A percentile compares a stretch with the other conserved stretches of the same genome.
Conservation (phyloP, 1,140 invertebrate species). For the Drosophila nikananu region DNA sequence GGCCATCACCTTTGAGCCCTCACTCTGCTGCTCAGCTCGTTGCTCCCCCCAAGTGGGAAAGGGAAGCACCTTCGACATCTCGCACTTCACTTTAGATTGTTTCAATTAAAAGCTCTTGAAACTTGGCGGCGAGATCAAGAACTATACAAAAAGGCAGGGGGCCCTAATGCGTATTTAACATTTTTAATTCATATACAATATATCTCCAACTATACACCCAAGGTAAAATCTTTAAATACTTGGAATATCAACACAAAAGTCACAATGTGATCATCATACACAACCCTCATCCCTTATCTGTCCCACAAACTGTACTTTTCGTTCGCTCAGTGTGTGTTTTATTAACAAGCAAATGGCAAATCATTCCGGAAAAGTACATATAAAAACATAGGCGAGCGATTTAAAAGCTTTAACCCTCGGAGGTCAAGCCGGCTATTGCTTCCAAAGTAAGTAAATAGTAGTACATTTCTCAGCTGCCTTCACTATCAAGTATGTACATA, state of each 20-base stretch:
- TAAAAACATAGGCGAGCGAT: not conserved
- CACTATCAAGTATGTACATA: not conserved
- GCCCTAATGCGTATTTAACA: not conserved
- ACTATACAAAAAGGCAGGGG: too few relatives aligned
- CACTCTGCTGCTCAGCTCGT: not conserved
- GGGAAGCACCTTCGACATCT: constrained; percentile 8
- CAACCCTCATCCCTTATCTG: constrained; percentile 12
- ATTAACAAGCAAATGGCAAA: constrained; percentile 21
- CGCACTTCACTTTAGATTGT: constrained; percentile 54
- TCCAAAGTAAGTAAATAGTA: constrained; percentile 3
- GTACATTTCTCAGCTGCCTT: not conserved
- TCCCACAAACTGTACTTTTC: constrained; percentile 59
- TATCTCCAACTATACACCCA: not conserved
- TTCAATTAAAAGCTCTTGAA: constrained; percentile 60
- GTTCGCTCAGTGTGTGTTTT: constrained; percentile 31
- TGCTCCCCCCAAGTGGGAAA: constrained; percentile 36
- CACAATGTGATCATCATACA: not conserved
- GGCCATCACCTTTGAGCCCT: constrained; percentile 31
- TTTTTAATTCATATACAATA: not conserved
- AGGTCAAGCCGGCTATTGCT: constrained; percentile 8
- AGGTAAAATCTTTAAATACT: not conserved
- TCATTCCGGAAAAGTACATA: constrained; percentile 30
- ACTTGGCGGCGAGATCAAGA: constrained; percentile 6
- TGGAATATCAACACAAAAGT: not conserved
- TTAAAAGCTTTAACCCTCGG: constrained; percentile 11